Percentiles rank a stretch among this genome's conserved stretches.
Evolutionary conservation across 2,113 vertebrate species (phyloP).

Genomic region (Macrotus californicus): DNA sequence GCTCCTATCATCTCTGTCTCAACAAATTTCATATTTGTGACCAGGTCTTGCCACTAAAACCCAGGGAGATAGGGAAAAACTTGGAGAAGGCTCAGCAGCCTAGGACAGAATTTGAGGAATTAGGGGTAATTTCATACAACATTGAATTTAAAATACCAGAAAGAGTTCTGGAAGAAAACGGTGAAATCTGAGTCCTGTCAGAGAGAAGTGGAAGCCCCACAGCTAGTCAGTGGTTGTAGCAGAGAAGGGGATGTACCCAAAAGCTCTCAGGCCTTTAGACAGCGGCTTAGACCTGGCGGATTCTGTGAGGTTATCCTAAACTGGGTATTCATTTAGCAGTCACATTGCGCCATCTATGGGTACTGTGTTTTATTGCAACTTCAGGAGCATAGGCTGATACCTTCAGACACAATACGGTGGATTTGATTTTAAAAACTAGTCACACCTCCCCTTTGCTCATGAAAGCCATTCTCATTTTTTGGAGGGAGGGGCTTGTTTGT

Average conservation of each 20-base stretch:
- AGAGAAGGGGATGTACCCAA: background rate
- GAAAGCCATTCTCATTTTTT: background rate
- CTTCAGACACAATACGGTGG: background rate
- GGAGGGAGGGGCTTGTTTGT: background rate
- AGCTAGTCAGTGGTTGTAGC: background rate
- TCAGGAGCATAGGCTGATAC: background rate
- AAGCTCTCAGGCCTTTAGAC: background rate
- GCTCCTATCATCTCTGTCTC: background rate
- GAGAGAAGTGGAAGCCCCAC: background rate
- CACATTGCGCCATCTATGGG: slow-evolving; percentile 63
- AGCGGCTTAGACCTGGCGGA: background rate
- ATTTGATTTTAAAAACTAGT: background rate
- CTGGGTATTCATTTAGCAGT: slow-evolving; percentile 25
- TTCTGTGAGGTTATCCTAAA: too few relatives aligned
- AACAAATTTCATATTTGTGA: background rate
- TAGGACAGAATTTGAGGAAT: background rate
- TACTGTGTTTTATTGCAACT: background rate
- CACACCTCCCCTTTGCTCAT: background rate
- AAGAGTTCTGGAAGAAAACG: background rate
- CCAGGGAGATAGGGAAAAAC: background rate
- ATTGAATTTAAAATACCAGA: background rate
- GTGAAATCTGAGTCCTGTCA: background rate
- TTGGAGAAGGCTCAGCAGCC: background rate
- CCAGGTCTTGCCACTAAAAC: background rate
- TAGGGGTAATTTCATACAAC: background rate